A percentile compares a stretch with the other conserved stretches of the same genome.
phyloP scores from a whole-genome alignment of 1,140 invertebrate genomes.

The Homalodisca vitripennis region DNA sequence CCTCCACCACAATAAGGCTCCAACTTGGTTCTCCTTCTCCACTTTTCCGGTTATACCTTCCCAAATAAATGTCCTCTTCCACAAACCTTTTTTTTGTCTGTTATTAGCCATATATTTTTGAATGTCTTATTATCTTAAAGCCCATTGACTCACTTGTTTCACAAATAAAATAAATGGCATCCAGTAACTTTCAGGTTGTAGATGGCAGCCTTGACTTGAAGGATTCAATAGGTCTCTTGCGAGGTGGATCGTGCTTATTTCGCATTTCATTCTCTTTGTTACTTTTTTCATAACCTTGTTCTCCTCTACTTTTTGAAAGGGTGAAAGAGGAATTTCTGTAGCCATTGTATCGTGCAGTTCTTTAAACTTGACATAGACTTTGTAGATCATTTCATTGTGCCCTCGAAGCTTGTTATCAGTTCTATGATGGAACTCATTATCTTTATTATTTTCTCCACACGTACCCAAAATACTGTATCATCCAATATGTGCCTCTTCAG shows the following conservation, averaged over 20 bases:
- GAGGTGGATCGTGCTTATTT: constrained; percentile 8
- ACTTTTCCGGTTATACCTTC: background rate
- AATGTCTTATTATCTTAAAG: background rate
- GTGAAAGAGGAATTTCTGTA: too few relatives aligned
- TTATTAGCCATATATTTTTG: background rate
- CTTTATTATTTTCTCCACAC: constrained; percentile 27
- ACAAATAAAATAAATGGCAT: constrained; percentile 1
- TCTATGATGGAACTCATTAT: constrained; percentile 15
- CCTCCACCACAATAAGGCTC: constrained; percentile 12
- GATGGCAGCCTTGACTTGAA: background rate
- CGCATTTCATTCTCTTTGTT: constrained; percentile 2
- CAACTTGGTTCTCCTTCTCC: constrained; percentile 16
- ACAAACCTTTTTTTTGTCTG: background rate
- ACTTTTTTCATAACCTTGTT: too few relatives aligned
- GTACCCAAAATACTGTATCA: constrained; percentile 22
- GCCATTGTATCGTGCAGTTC: too few relatives aligned
- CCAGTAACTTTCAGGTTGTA: too few relatives aligned
- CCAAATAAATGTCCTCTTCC: constrained; percentile 18
- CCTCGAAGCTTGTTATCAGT: constrained; percentile 14
- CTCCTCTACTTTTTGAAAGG: constrained; percentile 14
- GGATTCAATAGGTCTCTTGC: constrained; percentile 14
- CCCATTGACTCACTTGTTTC: constrained; percentile 15
- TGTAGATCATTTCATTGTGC: constrained; percentile 13
- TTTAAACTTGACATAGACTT: too few relatives aligned
- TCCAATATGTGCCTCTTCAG: too few relatives aligned